phyloP scores from a whole-genome alignment of 2,888 invertebrate genomes.

The Tholera decimalis region DNA sequence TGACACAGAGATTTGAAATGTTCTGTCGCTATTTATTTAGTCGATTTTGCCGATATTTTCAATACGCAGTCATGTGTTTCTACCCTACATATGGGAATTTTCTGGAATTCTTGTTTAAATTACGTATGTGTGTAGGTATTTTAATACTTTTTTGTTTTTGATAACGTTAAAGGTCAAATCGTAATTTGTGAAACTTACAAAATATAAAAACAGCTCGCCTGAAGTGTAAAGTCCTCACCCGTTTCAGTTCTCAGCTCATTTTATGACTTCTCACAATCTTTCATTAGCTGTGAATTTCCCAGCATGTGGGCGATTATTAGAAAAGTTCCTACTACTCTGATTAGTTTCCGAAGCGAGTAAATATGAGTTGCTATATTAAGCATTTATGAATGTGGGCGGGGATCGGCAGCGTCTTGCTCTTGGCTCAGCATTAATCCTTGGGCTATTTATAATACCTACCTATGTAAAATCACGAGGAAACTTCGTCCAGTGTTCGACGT shows the following conservation, averaged over 20 bases:
- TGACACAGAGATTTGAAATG: too few species aligned
- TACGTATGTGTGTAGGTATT: too few species aligned
- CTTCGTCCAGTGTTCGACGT: conserved; percentile 18
- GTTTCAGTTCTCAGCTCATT: conserved; percentile 22
- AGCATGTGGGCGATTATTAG: conserved; percentile 53
- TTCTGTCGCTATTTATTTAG: conserved; percentile 7
- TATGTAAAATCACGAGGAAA: conserved; percentile 43
- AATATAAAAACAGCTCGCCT: neutral
- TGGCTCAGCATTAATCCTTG: conserved; percentile 34
- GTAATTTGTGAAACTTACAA: neutral
- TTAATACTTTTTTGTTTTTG: neutral
- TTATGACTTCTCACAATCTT: conserved; percentile 33
- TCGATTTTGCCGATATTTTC: conserved; percentile 7
- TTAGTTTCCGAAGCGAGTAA: conserved; percentile 60
- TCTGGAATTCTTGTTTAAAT: neutral
- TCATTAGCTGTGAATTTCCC: conserved; percentile 38
- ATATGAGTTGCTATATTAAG: conserved; percentile 47
- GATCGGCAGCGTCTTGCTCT: conserved; percentile 10
- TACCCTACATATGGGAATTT: neutral
- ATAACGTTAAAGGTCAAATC: neutral
- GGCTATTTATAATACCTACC: conserved; percentile 51
- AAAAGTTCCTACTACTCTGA: conserved; percentile 56
- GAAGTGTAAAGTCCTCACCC: neutral
- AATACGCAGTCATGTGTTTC: neutral
- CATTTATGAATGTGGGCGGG: conserved; percentile 34